Conservation (phyloP, 2,888 invertebrate genomes). For the Hypselothyrea guttata region DNA sequence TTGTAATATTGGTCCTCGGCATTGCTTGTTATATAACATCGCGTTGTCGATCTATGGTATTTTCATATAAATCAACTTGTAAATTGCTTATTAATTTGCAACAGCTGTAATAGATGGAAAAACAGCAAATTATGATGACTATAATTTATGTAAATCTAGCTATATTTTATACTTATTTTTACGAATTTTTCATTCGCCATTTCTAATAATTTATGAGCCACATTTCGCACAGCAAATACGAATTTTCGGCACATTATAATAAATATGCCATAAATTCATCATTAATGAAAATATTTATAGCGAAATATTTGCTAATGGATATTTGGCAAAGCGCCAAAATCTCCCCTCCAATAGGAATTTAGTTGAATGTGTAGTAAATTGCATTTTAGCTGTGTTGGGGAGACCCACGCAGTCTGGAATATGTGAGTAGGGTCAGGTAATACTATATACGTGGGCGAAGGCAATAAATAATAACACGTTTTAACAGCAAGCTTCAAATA, state of each 20-base stretch:
- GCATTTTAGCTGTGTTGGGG: constrained; percentile 9
- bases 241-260: too few relatives aligned
- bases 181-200: too few relatives aligned
- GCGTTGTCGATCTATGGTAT: constrained; percentile 29
- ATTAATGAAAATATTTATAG: constrained; percentile 12
- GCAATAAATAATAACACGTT: constrained; percentile 26
- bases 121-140: background rate
- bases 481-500: background rate
- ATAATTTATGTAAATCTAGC: too few relatives aligned
- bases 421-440: constrained; percentile 4
- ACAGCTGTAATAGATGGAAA: constrained; percentile 12
- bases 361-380: constrained; percentile 25
- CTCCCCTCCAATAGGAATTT: constrained; percentile 23
- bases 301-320: constrained; percentile 13
- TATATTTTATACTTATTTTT: too few relatives aligned
- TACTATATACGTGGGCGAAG: background rate
- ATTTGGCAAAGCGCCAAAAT: constrained; percentile 1
- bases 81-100: background rate
- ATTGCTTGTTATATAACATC: constrained; percentile 32
- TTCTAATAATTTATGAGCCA: too few relatives aligned
- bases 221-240: too few relatives aligned
- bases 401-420: constrained; percentile 15
- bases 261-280: background rate
- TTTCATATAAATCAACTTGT: constrained; percentile 12
- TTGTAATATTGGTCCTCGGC: constrained; percentile 6